Evolutionary conservation across 1,140 invertebrate genomes (phyloP).

Genomic region (Aphaenogaster rudis): DNA sequence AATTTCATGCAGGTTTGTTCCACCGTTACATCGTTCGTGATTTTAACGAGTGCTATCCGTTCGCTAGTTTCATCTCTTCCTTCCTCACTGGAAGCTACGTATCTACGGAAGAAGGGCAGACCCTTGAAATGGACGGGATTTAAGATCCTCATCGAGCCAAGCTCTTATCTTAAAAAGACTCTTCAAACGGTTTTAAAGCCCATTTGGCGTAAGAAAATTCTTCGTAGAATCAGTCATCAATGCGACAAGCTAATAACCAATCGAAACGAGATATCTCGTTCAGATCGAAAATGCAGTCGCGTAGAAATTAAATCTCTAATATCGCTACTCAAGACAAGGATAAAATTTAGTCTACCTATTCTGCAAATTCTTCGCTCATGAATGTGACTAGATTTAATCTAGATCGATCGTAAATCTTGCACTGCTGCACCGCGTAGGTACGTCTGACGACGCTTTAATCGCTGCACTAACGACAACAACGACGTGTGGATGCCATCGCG

Average conservation of each 20-base stretch:
- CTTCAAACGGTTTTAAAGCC: conserved; percentile 54
- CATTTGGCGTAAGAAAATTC: conserved; percentile 53
- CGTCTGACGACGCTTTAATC: conserved; percentile 25
- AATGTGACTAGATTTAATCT: not conserved
- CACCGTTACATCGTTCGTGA: conserved; percentile 51
- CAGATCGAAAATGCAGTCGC: not conserved
- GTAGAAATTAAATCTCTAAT: conserved; percentile 12
- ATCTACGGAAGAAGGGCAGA: not conserved
- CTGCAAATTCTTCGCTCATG: not conserved
- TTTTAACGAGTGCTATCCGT: conserved; percentile 62
- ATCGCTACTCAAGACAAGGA: not conserved
- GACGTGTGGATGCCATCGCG: not conserved
- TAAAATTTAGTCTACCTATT: not conserved
- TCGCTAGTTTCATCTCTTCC: conserved; percentile 48
- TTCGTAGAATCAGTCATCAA: conserved; percentile 22
- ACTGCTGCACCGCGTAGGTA: not conserved
- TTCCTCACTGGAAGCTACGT: conserved; percentile 33
- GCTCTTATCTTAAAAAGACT: conserved; percentile 56
- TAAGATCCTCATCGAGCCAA: conserved; percentile 61
- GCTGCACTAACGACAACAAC: not conserved
- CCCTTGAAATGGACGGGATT: conserved; percentile 59
- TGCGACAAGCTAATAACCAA: conserved; percentile 46
- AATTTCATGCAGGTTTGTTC: conserved; percentile 60
- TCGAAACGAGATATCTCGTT: conserved; percentile 15
- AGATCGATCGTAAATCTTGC: not conserved